Evolutionary conservation across 2,113 vertebrate species (phyloP).

Genomic region (Toxotes jaculatrix): DNA sequence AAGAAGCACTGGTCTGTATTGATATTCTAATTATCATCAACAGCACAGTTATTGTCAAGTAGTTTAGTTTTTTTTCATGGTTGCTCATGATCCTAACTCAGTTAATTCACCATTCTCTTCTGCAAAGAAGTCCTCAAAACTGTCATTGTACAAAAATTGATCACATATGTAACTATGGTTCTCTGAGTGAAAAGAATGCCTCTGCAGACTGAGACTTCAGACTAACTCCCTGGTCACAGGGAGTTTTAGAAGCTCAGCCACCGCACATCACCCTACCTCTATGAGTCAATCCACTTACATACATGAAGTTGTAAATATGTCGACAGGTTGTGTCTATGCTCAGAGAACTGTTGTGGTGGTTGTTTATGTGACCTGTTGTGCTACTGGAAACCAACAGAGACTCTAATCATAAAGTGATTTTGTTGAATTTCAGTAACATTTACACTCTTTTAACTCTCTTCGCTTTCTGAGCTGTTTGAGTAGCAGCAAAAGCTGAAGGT

Average conservation of each 20-base stretch:
- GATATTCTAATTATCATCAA: not conserved
- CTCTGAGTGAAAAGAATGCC: not conserved
- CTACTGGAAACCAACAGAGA: no score
- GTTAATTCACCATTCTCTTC: not conserved
- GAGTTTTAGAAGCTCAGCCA: not conserved
- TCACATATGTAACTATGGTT: not conserved
- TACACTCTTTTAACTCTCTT: not conserved
- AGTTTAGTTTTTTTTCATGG: not conserved
- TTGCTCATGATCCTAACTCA: slow-evolving; percentile 15
- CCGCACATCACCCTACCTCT: not conserved
- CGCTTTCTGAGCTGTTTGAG: no score
- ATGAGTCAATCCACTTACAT: not conserved
- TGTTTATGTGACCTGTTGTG: not conserved
- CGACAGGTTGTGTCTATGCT: not conserved
- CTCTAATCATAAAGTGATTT: not conserved
- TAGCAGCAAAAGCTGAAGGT: no score
- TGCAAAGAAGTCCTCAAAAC: not conserved
- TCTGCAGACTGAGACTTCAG: not conserved
- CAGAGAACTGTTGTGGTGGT: not conserved
- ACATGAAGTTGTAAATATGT: not conserved
- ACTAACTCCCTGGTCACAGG: not conserved
- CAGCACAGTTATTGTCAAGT: not conserved
- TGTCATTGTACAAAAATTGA: not conserved
- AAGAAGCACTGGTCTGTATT: not conserved
- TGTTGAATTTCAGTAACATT: not conserved